Conservation (phyloP, 2,113 vertebrate genomes). For the Mirza zaza region DNA sequence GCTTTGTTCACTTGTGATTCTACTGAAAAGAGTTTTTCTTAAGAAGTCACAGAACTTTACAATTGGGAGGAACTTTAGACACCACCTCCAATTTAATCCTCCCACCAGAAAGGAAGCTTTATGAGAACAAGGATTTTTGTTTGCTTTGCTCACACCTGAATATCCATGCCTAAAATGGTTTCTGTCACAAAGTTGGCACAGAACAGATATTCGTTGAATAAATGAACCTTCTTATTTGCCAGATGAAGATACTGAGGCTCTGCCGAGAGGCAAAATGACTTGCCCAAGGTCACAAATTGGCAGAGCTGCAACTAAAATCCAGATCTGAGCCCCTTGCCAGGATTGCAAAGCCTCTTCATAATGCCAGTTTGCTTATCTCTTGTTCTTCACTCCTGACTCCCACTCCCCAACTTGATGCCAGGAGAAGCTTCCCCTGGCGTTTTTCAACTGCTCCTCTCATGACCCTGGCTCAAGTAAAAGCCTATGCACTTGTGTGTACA, state of each 20-base stretch:
- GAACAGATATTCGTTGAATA: neutral
- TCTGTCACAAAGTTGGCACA: neutral
- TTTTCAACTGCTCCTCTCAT: neutral
- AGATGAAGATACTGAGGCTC: neutral
- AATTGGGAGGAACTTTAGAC: neutral
- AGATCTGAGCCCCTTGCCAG: neutral
- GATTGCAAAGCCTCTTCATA: neutral
- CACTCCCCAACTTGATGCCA: neutral
- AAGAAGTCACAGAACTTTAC: neutral
- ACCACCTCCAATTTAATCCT: neutral
- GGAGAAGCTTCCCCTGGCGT: neutral
- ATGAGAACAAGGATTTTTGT: neutral
- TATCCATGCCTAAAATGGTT: neutral
- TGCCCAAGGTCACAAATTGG: neutral
- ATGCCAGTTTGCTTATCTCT: neutral
- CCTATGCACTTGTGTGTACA: neutral
- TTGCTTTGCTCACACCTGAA: slow-evolving; percentile 13
- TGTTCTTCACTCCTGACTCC: neutral
- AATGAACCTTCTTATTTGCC: neutral
- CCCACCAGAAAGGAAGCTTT: neutral
- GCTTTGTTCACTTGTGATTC: neutral
- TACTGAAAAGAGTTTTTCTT: slow-evolving; percentile 7
- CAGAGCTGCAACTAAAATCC: neutral
- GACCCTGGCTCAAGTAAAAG: neutral
- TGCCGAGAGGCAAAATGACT: neutral